Conservation (phyloP, 2,113 vertebrate genomes). For the Sclerurus mexicanus region DNA sequence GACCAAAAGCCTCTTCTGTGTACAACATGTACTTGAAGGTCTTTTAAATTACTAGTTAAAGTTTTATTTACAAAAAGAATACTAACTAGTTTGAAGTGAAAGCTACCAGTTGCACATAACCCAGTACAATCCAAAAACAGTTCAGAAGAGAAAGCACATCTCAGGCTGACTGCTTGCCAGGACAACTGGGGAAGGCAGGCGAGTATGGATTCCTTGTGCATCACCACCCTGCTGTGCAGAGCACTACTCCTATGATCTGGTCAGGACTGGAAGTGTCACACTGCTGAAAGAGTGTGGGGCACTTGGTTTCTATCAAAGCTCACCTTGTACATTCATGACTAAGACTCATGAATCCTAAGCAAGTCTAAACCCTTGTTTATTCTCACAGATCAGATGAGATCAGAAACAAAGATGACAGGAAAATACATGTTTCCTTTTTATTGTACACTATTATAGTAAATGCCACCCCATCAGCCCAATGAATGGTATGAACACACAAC, state of each 20-base stretch:
- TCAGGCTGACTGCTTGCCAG: background rate
- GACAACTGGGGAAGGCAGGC: background rate
- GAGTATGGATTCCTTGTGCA: background rate
- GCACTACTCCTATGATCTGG: background rate
- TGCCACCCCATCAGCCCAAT: background rate
- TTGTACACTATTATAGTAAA: background rate
- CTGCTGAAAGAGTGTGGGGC: background rate
- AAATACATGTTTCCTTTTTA: background rate
- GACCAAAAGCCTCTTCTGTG: background rate
- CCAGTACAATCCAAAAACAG: background rate
- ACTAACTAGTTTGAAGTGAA: background rate
- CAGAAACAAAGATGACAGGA: background rate
- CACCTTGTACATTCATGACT: background rate
- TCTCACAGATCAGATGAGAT: background rate
- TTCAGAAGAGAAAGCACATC: accelerated
- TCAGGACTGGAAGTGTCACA: background rate
- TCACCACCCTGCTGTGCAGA: background rate
- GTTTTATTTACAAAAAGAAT: background rate
- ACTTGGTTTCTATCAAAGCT: background rate
- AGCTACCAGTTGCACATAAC: background rate
- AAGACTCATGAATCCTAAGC: background rate
- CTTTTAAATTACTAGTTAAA: background rate
- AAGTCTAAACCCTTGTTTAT: background rate
- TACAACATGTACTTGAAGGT: background rate
- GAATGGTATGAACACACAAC: background rate